These are phyloP conservation scores for Florisuga fusca DNA, from an alignment of 2,797 vertebrate genomes.

Conservation along the genomic window DNA sequence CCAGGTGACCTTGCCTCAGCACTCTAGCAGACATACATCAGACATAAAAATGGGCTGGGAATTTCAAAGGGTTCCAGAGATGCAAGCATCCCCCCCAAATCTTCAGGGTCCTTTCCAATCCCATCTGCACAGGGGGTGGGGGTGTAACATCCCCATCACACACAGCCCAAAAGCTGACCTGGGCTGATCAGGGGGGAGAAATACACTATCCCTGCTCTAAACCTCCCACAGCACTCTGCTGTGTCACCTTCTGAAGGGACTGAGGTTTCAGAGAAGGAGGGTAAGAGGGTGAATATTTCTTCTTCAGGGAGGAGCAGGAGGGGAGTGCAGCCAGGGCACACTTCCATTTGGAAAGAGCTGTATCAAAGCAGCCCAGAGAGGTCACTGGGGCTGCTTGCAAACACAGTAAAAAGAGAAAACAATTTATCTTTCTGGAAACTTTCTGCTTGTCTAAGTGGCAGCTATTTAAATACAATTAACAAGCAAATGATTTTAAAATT, in stretches of 20 bases:
- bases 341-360: background rate
- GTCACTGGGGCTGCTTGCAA: constrained; percentile 49
- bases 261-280: fast-evolving
- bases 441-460: constrained; percentile 68
- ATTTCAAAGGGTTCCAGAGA: background rate
- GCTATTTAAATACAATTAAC: constrained; percentile 80
- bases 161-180: background rate
- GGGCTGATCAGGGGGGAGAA: background rate
- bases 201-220: background rate
- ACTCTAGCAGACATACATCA: background rate
- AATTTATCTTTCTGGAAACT: constrained; percentile 64
- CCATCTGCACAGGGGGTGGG: background rate
- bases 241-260: background rate
- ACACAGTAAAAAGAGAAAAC: constrained; percentile 29
- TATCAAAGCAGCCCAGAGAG: constrained; percentile 66
- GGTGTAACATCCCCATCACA: background rate
- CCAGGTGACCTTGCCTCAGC: fast-evolving
- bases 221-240: background rate
- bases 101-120: background rate
- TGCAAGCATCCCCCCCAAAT: background rate
- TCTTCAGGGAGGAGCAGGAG: background rate
- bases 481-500: constrained; percentile 77
- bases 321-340: fast-evolving
- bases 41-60: background rate
- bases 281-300: background rate